These are phyloP conservation scores for Corythaixoides concolor DNA, from an alignment of 2,113 vertebrate genomes.

Conservation along the genomic window DNA sequence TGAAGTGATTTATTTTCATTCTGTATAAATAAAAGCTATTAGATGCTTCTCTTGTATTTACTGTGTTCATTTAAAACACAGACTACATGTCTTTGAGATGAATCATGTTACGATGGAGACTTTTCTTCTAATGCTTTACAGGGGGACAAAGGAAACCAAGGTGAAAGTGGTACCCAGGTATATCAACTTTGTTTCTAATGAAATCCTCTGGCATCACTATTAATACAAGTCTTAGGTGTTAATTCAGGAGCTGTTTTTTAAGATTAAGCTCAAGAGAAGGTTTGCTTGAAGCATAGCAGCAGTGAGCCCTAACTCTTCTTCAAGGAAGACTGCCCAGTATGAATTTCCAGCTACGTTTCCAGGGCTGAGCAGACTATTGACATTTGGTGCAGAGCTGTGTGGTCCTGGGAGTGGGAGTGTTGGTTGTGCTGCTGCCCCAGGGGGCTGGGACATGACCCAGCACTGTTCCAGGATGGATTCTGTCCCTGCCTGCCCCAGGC, in stretches of 20 bases:
- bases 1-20: not conserved
- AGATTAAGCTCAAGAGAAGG: not conserved
- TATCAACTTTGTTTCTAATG: not conserved
- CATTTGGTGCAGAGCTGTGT: not conserved
- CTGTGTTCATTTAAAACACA: not conserved
- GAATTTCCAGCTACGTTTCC: not conserved
- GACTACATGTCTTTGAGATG: not conserved
- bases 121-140: slow-evolving; percentile 65
- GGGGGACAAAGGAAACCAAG: slow-evolving; percentile 80
- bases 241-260: not conserved
- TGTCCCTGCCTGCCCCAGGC: not conserved
- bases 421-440: not conserved
- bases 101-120: not conserved
- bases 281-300: not conserved
- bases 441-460: not conserved
- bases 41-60: not conserved
- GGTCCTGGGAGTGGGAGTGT: not conserved
- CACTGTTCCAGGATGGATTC: accelerated
- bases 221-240: not conserved
- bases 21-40: not conserved
- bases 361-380: not conserved
- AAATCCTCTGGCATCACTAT: not conserved
- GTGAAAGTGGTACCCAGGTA: slow-evolving; percentile 81
- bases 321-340: not conserved
- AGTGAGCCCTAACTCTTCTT: not conserved